A percentile compares a stretch with the other conserved stretches of the same genome.
Conservation (phyloP, 2,113 vertebrate species). For the Vidua chalybeata region DNA sequence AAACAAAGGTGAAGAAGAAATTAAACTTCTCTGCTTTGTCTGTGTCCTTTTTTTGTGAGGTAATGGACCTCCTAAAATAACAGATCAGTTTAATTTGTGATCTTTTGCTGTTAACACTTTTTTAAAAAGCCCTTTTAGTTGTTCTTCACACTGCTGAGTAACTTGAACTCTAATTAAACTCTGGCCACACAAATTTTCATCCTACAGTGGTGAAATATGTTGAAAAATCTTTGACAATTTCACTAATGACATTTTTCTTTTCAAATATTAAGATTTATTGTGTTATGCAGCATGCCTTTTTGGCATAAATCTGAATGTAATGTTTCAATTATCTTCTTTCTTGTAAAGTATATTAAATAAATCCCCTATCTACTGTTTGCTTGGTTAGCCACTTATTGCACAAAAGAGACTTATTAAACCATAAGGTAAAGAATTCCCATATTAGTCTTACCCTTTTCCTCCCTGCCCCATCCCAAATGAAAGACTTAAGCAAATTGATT, state of each 20-base stretch:
- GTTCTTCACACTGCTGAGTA: background rate
- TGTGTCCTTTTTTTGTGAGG: background rate
- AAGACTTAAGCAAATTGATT: background rate
- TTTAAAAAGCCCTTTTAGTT: background rate
- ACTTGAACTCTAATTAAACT: background rate
- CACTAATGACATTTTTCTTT: background rate
- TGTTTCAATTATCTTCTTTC: background rate
- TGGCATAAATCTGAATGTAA: background rate
- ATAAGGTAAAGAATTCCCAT: background rate
- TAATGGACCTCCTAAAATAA: background rate
- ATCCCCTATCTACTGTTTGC: background rate
- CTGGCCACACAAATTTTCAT: background rate
- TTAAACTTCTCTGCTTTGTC: background rate
- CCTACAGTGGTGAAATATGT: background rate
- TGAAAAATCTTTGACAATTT: background rate
- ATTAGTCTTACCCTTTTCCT: background rate
- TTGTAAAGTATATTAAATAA: background rate
- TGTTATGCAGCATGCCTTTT: background rate
- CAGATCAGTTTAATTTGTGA: background rate
- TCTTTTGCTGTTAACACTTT: background rate
- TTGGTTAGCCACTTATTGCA: background rate
- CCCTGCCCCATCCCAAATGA: background rate
- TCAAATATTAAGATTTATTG: background rate
- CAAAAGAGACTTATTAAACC: background rate
- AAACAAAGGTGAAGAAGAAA: background rate